phyloP scores from a whole-genome alignment of 2,888 invertebrate species.

The Microchrysa polita region DNA sequence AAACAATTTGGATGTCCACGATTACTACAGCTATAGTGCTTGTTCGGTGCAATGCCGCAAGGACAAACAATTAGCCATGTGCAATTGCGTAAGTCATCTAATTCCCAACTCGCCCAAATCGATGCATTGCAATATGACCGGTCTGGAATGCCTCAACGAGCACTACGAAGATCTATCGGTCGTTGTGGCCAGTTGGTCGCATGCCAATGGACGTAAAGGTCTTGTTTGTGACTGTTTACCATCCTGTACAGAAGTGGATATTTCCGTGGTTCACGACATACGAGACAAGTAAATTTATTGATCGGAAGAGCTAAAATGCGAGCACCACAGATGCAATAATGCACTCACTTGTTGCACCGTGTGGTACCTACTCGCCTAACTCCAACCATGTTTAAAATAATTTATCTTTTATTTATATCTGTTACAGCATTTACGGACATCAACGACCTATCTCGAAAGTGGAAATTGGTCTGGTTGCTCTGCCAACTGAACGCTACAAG shows the following conservation, averaged over 20 bases:
- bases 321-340: not conserved
- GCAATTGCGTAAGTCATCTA: slow-evolving; percentile 76
- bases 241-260: slow-evolving; percentile 77
- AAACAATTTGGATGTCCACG: slow-evolving; percentile 70
- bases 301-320: slow-evolving; percentile 9
- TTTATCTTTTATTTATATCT: not conserved
- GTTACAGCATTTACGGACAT: slow-evolving; percentile 56
- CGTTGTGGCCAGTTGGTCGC: slow-evolving; percentile 74
- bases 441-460: slow-evolving; percentile 64
- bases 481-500: slow-evolving; percentile 77
- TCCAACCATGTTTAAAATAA: slow-evolving; percentile 9
- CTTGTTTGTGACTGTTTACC: slow-evolving; percentile 75
- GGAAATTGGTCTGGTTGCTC: slow-evolving; percentile 70
- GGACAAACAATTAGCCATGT: slow-evolving; percentile 69
- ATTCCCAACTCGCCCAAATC: slow-evolving; percentile 68
- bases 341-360: too few species aligned
- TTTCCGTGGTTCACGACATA: slow-evolving; percentile 68
- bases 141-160: slow-evolving; percentile 72
- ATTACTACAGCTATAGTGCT: slow-evolving; percentile 76
- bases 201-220: slow-evolving; percentile 66
- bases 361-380: not conserved
- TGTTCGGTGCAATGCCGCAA: slow-evolving; percentile 78
- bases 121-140: slow-evolving; percentile 71
- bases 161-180: slow-evolving; percentile 71
- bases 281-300: slow-evolving; percentile 56